Evolutionary conservation across 2,888 invertebrate genomes (phyloP).

Genomic region (Lepetodrilus schrolli): DNA sequence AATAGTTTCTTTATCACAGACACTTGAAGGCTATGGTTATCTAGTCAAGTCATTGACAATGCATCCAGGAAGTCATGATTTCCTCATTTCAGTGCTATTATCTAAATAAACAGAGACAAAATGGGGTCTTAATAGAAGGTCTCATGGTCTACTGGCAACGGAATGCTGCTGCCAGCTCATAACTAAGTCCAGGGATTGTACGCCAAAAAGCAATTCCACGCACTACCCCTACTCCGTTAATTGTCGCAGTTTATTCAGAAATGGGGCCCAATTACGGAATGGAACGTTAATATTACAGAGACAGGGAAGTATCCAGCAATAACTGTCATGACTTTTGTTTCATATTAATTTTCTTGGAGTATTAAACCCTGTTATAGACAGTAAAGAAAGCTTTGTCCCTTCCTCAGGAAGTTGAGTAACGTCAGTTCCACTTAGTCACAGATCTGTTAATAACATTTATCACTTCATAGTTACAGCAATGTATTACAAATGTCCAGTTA

Average conservation of each 20-base stretch:
- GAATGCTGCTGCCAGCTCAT: not conserved
- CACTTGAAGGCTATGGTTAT: not conserved
- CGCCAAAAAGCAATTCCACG: not conserved
- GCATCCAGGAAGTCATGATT: constrained; percentile 2
- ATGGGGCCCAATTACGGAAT: not conserved
- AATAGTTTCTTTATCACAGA: constrained; percentile 6
- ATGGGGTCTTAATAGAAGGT: constrained; percentile 13
- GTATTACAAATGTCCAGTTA: too few relatives aligned
- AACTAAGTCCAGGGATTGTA: not conserved
- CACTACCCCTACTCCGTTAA: not conserved
- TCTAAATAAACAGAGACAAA: constrained; percentile 26
- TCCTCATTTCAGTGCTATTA: constrained; percentile 4
- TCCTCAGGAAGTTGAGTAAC: too few relatives aligned
- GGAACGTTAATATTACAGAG: not conserved
- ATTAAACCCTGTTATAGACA: too few relatives aligned
- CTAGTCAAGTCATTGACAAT: constrained; percentile 22
- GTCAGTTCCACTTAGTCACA: too few relatives aligned
- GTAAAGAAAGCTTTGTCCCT: too few relatives aligned
- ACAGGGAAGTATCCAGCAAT: too few relatives aligned
- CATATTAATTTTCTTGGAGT: too few relatives aligned
- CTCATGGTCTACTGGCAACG: not conserved
- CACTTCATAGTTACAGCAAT: too few relatives aligned
- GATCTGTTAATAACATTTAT: too few relatives aligned
- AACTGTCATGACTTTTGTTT: too few relatives aligned
- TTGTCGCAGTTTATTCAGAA: not conserved